phyloP scores from a whole-genome alignment of 2,888 invertebrate genomes.

The Drosophila meridionalis region DNA sequence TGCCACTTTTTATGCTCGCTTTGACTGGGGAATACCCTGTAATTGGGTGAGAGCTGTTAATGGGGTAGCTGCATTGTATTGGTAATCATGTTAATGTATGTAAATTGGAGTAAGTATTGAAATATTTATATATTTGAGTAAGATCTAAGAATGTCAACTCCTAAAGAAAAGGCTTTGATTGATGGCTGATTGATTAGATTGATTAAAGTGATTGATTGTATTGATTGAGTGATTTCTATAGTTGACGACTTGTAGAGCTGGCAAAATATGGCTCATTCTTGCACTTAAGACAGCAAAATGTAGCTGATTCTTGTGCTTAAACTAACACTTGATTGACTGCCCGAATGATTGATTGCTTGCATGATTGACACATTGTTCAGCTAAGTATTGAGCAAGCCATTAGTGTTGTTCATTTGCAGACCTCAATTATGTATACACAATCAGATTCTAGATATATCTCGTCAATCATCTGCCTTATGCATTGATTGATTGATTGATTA shows the following conservation, averaged over 20 bases:
- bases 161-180: background rate
- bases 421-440: background rate
- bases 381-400: background rate
- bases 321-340: background rate
- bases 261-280: background rate
- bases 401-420: too few relatives aligned
- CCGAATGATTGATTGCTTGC: background rate
- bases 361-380: background rate
- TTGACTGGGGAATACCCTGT: conserved; percentile 34
- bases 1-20: conserved; percentile 50
- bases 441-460: background rate
- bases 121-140: too few relatives aligned
- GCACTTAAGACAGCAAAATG: too few relatives aligned
- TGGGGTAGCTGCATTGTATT: background rate
- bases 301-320: background rate
- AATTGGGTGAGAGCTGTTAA: background rate
- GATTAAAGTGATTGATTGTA: too few relatives aligned
- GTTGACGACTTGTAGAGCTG: too few relatives aligned
- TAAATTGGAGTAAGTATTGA: too few relatives aligned
- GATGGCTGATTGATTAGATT: background rate
- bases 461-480: too few relatives aligned
- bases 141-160: too few relatives aligned
- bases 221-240: too few relatives aligned
- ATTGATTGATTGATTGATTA: background rate
- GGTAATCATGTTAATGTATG: too few relatives aligned